These are phyloP conservation scores for Drosophila macrospina DNA, from an alignment of 2,888 invertebrate species.

Conservation along the genomic window DNA sequence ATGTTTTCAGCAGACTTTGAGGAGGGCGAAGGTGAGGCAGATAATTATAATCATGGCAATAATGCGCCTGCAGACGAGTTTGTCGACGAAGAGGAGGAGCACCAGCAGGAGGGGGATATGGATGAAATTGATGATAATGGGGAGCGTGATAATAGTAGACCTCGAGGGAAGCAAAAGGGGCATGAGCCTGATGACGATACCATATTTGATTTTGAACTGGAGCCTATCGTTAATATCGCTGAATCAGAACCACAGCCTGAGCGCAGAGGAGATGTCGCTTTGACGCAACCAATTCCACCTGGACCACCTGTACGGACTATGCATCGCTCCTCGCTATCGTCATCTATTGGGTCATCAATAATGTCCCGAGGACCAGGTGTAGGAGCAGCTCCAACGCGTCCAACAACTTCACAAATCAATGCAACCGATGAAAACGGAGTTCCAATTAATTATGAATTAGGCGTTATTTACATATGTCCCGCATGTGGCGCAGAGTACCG, in stretches of 20 bases:
- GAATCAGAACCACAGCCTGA: conserved; percentile 36
- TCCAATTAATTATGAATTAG: conserved; percentile 78
- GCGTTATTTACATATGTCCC: conserved; percentile 82
- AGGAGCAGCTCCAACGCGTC: conserved; percentile 25
- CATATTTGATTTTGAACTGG: conserved; percentile 78
- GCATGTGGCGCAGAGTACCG: conserved; percentile 78
- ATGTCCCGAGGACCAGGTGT: conserved; percentile 12
- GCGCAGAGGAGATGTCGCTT: conserved; percentile 7
- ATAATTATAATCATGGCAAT: conserved; percentile 25
- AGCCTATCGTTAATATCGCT: conserved; percentile 56
- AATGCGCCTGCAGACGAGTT: conserved; percentile 49
- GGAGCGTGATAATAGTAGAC: conserved; percentile 11
- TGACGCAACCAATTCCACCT: conserved; percentile 47
- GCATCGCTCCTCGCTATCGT: conserved; percentile 47
- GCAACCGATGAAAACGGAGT: conserved; percentile 71
- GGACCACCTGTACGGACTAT: conserved; percentile 37
- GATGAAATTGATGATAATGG: conserved; percentile 43
- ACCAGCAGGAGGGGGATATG: conserved; percentile 24
- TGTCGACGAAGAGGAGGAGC: conserved; percentile 47
- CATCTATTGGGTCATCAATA: conserved; percentile 22
- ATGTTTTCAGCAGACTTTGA: conserved; percentile 81
- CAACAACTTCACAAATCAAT: conserved; percentile 72
- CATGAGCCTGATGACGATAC: conserved; percentile 77
- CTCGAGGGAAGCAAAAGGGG: conserved; percentile 22
- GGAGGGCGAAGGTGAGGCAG: conserved; percentile 41